Evolutionary conservation across 1,140 invertebrate genomes (phyloP).

Genomic region (Pararge aegeria): DNA sequence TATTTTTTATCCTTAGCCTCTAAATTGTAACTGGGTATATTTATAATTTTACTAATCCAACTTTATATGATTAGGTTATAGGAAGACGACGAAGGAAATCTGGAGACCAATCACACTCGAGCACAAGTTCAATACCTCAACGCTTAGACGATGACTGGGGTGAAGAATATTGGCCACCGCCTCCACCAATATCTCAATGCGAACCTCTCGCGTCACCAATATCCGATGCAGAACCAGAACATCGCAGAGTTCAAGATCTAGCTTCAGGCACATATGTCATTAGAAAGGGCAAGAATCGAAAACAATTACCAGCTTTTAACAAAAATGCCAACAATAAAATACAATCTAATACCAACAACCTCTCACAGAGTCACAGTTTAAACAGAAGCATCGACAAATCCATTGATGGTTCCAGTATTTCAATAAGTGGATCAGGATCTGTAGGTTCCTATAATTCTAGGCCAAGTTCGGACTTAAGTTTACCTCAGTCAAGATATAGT

Average conservation of each 20-base stretch:
- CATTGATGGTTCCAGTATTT: constrained; percentile 74
- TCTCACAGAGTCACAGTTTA: constrained; percentile 63
- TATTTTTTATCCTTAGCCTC: too few species aligned
- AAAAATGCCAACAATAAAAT: constrained; percentile 70
- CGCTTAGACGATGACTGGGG: constrained; percentile 75
- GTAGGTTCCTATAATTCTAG: constrained; percentile 81
- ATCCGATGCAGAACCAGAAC: constrained; percentile 82
- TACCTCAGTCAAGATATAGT: constrained; percentile 80
- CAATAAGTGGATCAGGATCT: constrained; percentile 77
- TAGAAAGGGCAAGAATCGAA: constrained; percentile 81
- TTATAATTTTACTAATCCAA: not conserved
- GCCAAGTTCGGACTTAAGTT: constrained; percentile 81
- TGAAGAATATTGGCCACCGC: constrained; percentile 84
- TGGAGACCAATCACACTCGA: constrained; percentile 80
- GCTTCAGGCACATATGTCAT: constrained; percentile 88
- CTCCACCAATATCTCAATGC: constrained; percentile 80
- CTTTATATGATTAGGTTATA: constrained; percentile 69
- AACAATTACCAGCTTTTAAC: constrained; percentile 74
- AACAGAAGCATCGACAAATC: constrained; percentile 76
- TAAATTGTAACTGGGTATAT: not conserved
- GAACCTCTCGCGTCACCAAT: constrained; percentile 85
- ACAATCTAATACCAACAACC: constrained; percentile 62
- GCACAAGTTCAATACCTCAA: constrained; percentile 82
- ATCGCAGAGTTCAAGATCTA: constrained; percentile 80
- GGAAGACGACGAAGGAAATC: constrained; percentile 81